Percentiles rank a stretch among this genome's conserved stretches.
Evolutionary conservation across 2,113 vertebrate species (phyloP).

Genomic region (Lepus timidus): DNA sequence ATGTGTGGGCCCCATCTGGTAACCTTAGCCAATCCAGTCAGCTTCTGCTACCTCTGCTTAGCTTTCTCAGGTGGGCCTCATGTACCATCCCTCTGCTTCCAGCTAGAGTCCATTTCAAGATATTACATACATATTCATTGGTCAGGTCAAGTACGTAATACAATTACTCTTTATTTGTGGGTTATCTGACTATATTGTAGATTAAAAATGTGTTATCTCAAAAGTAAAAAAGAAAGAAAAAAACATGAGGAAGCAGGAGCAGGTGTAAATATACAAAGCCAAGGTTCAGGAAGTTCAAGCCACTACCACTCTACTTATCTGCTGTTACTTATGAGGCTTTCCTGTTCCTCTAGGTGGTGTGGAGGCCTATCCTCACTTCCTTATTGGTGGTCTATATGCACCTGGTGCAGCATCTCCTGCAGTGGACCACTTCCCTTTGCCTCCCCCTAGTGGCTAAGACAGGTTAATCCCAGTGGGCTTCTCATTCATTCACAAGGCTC

Average conservation of each 20-base stretch:
- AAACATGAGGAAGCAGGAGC: neutral
- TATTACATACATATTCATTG: neutral
- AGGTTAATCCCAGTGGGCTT: neutral
- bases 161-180: neutral
- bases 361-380: neutral
- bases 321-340: neutral
- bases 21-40: neutral
- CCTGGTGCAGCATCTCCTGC: fast-evolving
- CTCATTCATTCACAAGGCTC: neutral
- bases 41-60: neutral
- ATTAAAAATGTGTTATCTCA: too few relatives aligned
- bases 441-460: neutral
- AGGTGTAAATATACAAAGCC: neutral
- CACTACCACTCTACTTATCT: neutral
- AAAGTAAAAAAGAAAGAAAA: neutral
- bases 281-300: neutral
- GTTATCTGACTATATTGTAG: neutral
- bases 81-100: neutral
- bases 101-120: neutral
- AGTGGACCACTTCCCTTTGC: neutral
- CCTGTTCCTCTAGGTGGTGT: neutral
- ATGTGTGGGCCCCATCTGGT: neutral
- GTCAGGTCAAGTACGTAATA: neutral
- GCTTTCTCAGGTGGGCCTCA: neutral
- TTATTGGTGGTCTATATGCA: neutral